These are phyloP conservation scores for Aleadryas rufinucha DNA, from an alignment of 2,113 vertebrate species.

Conservation along the genomic window DNA sequence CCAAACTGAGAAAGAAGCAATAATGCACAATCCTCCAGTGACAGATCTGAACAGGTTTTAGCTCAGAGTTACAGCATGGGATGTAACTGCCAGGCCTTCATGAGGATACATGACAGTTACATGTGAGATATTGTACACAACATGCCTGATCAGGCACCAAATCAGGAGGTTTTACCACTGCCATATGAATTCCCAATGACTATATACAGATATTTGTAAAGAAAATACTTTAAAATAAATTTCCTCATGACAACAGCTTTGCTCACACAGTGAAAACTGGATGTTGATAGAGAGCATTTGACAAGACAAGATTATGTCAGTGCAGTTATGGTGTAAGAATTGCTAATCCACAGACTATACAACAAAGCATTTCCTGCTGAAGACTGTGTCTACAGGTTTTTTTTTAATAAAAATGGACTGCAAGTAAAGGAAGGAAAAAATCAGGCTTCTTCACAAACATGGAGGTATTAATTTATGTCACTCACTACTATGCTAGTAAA, in stretches of 20 bases:
- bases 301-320: neutral
- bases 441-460: neutral
- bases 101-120: fast-evolving
- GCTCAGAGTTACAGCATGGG: neutral
- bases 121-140: neutral
- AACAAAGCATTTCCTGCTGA: neutral
- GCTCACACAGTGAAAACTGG: neutral
- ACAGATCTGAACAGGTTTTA: neutral
- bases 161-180: neutral
- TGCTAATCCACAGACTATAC: neutral
- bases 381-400: neutral
- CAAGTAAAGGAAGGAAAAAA: neutral
- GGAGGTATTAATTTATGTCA: neutral
- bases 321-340: neutral
- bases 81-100: neutral
- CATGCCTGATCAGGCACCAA: neutral
- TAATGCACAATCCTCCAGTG: neutral
- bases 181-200: neutral
- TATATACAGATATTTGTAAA: neutral
- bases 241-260: neutral
- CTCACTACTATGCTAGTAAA: neutral
- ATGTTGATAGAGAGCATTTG: neutral
- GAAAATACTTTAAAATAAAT: neutral
- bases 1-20: neutral
- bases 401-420: neutral